phyloP scores from a whole-genome alignment of 1,140 invertebrate genomes.

The Drosophila mauritiana region DNA sequence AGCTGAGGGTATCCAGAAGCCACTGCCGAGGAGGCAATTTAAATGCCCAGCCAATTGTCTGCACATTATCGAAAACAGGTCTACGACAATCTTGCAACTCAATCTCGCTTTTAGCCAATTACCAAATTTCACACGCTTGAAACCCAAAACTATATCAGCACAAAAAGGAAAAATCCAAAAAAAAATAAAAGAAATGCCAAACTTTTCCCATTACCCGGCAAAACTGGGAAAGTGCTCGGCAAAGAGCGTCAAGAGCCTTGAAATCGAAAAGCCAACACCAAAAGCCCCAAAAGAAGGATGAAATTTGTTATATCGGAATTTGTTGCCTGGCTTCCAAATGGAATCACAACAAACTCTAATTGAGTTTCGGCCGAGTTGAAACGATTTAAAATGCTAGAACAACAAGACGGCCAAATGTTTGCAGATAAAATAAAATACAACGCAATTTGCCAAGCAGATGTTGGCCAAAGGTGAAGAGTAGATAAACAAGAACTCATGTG shows the following conservation, averaged over 20 bases:
- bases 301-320: slow-evolving; percentile 48
- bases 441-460: slow-evolving; percentile 35
- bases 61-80: slow-evolving; percentile 57
- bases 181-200: slow-evolving; percentile 25
- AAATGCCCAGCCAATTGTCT: slow-evolving; percentile 60
- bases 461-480: slow-evolving; percentile 19
- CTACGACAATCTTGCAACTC: slow-evolving; percentile 8
- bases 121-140: slow-evolving; percentile 53
- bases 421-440: slow-evolving; percentile 37
- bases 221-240: slow-evolving; percentile 43
- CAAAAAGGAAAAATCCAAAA: background rate
- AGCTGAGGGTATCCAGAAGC: background rate
- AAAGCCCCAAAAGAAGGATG: slow-evolving; percentile 23
- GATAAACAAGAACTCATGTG: slow-evolving; percentile 21
- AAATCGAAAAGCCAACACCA: slow-evolving; percentile 42
- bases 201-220: slow-evolving; percentile 74
- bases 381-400: slow-evolving; percentile 59
- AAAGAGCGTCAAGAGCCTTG: slow-evolving; percentile 43
- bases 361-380: slow-evolving; percentile 62
- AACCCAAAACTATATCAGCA: slow-evolving; percentile 40
- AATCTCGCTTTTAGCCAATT: slow-evolving; percentile 52
- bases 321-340: slow-evolving; percentile 49
- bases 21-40: slow-evolving; percentile 26
- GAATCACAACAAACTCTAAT: slow-evolving; percentile 78
- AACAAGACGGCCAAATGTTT: slow-evolving; percentile 21